These are phyloP conservation scores for Callocephalon fimbriatum DNA, from an alignment of 2,113 vertebrate genomes.

Conservation along the genomic window DNA sequence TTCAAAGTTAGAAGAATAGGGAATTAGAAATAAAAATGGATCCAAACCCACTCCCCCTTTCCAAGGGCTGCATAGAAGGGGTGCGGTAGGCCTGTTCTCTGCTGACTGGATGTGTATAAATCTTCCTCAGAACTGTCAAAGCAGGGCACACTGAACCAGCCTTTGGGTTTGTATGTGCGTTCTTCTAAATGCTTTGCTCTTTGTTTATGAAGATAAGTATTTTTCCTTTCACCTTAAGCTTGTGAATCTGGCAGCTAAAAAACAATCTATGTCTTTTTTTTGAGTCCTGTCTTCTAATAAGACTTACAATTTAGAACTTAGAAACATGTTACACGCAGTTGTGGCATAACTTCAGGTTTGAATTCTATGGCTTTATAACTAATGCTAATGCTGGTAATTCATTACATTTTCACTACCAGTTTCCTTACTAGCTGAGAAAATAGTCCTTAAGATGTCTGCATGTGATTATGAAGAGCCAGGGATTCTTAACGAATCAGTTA, in stretches of 20 bases:
- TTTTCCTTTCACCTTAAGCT: not conserved
- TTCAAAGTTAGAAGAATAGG: not conserved
- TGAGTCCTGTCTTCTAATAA: not conserved
- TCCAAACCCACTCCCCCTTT: not conserved
- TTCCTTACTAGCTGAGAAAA: not conserved
- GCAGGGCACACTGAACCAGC: rapidly evolving
- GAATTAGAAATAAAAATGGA: not conserved
- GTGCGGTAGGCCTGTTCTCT: not conserved
- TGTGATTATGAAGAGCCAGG: not conserved
- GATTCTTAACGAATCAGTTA: not conserved
- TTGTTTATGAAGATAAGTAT: not conserved
- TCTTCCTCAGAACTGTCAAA: not conserved
- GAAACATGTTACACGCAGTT: rapidly evolving
- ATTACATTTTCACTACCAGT: not conserved
- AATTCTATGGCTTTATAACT: not conserved
- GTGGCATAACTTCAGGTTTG: not conserved
- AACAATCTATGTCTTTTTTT: not conserved
- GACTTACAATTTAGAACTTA: not conserved
- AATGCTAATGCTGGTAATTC: not conserved
- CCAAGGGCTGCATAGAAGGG: not conserved
- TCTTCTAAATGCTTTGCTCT: not conserved
- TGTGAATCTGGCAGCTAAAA: not conserved
- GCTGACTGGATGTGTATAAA: not conserved
- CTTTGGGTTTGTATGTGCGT: not conserved
- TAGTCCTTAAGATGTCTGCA: not conserved